phyloP scores from a whole-genome alignment of 2,113 vertebrate genomes.

The Callipepla californica region DNA sequence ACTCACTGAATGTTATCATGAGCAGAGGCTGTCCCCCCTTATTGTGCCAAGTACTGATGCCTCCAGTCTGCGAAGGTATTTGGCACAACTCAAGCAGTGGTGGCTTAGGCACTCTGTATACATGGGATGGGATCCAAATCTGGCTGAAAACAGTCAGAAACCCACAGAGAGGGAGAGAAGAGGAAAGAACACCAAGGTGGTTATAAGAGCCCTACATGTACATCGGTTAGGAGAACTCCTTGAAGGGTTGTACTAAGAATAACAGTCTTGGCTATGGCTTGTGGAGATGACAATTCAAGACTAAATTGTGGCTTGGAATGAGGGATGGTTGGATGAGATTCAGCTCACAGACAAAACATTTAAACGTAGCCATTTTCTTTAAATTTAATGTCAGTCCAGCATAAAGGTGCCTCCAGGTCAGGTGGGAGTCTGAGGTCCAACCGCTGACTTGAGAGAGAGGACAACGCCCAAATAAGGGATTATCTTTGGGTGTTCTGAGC shows the following conservation, averaged over 20 bases:
- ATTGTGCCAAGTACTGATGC: neutral
- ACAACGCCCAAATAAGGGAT: neutral
- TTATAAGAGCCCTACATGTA: neutral
- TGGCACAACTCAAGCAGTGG: neutral
- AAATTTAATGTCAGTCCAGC: neutral
- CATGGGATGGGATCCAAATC: neutral
- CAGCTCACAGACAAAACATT: neutral
- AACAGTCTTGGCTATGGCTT: neutral
- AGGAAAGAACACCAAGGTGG: neutral
- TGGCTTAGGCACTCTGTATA: neutral
- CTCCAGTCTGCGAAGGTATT: neutral
- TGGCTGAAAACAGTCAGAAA: neutral
- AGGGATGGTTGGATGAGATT: neutral
- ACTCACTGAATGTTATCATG: neutral
- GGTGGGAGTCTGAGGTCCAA: neutral
- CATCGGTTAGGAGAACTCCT: neutral
- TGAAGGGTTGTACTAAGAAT: neutral
- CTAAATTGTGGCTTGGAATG: neutral
- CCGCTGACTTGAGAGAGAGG: neutral
- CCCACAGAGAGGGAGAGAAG: neutral
- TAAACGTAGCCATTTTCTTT: neutral
- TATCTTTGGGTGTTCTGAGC: neutral
- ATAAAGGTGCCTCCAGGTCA: neutral
- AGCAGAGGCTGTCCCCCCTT: fast-evolving
- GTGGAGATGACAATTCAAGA: neutral